A percentile compares a stretch with the other conserved stretches of the same genome.
Evolutionary conservation across 2,113 vertebrate genomes (phyloP).

Genomic region (Coptodon bakossiorum): DNA sequence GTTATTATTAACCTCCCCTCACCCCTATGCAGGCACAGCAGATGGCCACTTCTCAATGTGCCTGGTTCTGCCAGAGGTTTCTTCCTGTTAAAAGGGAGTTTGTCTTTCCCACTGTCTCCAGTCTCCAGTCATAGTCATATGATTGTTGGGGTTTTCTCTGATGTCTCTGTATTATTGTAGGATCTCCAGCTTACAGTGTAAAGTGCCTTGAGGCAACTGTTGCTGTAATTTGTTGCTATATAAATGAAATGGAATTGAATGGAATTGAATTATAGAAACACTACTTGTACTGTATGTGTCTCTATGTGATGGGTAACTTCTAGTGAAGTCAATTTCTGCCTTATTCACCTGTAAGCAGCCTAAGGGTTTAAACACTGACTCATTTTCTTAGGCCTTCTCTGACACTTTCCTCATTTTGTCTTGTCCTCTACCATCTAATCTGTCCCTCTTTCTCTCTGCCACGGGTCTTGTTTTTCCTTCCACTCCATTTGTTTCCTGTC

Average conservation of each 20-base stretch:
- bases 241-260: not conserved
- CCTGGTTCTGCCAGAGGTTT: not conserved
- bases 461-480: constrained; percentile 46
- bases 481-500: constrained; percentile 59
- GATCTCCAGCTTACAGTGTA: not conserved
- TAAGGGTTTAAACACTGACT: constrained; percentile 54
- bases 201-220: not conserved
- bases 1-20: not conserved
- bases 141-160: not conserved
- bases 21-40: not conserved
- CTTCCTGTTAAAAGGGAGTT: not conserved
- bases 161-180: not conserved
- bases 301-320: not conserved
- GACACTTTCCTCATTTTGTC: constrained; percentile 37
- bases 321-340: constrained; percentile 13
- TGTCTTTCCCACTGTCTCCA: not conserved
- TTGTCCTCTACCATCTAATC: constrained; percentile 32
- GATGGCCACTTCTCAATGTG: not conserved
- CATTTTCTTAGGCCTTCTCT: constrained; percentile 37
- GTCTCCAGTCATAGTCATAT: not conserved
- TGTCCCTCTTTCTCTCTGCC: constrained; percentile 15
- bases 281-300: not conserved
- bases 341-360: not conserved
- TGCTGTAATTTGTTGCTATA: not conserved
- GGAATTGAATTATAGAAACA: not conserved